A percentile compares a stretch with the other conserved stretches of the same genome.
Evolutionary conservation across 2,797 vertebrate genomes (phyloP).

Genomic region (Poecilia velifera): DNA sequence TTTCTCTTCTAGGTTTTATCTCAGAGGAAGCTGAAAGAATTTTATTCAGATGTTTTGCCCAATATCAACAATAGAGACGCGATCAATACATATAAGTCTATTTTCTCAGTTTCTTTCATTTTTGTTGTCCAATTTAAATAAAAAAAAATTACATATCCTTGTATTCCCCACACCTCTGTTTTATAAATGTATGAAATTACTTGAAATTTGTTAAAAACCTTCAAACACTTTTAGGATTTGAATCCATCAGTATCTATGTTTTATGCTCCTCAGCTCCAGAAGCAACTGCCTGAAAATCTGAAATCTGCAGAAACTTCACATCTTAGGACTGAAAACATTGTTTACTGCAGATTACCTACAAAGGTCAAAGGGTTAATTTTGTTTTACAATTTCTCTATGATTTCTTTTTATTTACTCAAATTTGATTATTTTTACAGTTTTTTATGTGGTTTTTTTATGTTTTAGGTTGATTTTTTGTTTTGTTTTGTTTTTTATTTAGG

Average conservation of each 20-base stretch:
- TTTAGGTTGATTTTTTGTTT: neutral
- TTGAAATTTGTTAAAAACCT: neutral
- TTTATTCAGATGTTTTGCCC: neutral
- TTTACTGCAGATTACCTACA: neutral
- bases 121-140: neutral
- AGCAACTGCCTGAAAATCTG: neutral
- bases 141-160: neutral
- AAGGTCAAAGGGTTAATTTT: neutral
- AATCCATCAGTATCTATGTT: neutral
- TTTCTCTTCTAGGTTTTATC: conserved; percentile 25
- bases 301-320: neutral
- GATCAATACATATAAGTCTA: neutral
- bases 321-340: neutral
- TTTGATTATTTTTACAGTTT: neutral
- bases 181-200: neutral
- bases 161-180: too few species aligned
- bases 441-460: neutral
- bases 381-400: neutral
- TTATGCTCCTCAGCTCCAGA: neutral
- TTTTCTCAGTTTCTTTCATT: neutral
- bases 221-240: neutral
- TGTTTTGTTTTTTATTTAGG: neutral
- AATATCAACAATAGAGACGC: neutral
- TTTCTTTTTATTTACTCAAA: neutral
- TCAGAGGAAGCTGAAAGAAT: neutral